Evolutionary conservation across 1,140 invertebrate species (phyloP), one percentile per base, ranked within the genome.

Genomic region (Cecropterus lyciades): DNA sequence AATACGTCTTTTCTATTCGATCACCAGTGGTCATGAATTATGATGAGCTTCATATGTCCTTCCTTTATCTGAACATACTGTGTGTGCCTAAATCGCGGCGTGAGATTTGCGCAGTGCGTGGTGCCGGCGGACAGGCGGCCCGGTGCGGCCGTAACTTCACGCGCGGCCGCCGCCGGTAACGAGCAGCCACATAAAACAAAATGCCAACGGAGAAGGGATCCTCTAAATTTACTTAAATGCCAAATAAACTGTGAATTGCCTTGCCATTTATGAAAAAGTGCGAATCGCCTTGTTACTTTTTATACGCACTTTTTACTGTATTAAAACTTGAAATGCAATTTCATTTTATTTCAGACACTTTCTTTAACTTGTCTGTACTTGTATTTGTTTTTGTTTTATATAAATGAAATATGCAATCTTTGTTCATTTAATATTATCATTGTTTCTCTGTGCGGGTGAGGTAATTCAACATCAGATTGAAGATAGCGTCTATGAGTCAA

Each of bases 181-280:
- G 87, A 91, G 88, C 82, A 78, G 73, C 76, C 81, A 79, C 85
- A 91, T 91, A 91, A 91, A 89, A 88, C 82, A 89, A 91, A 91
- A 91, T 91, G 87, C 85, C 89, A 89, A 83, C 81, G 74, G 72
- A 77, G 71, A 77, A 79, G 80, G 81, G 83, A 84, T 85, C 78
- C 77, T 80, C 80, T 75, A 80, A 86, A 85, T 85, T 88, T 76
- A 84, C 80, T 84, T 84, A 84, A 86, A 88, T 88, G 84, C 82
- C 82, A 82, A 83, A 84, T 85, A 85, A 85, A 85, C 82, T 84
- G 82, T 69, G 78, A 83, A 87, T 85, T 74, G 77, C 77, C 79
- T 70, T 77, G 77, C 74, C 76, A 79, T 87, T 87, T 84, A 77
- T 82, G 78, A 79, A 77, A 81, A 83, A 78, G 67, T 72, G 70